Evolutionary conservation across 1,140 invertebrate genomes (phyloP).

Genomic region (Apolygus lucorum): DNA sequence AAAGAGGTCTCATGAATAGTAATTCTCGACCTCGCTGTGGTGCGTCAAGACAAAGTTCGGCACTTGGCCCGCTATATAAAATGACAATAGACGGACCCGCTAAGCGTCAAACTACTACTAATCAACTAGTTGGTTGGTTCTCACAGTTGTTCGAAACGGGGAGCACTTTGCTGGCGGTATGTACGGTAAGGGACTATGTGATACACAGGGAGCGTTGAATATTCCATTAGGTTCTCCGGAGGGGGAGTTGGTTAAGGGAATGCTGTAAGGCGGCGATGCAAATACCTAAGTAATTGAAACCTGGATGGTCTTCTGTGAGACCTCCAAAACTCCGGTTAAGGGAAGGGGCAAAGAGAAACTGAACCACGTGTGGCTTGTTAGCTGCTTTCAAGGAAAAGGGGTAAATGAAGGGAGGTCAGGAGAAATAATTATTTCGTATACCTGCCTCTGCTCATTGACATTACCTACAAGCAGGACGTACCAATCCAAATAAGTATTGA

Average conservation of each 20-base stretch:
- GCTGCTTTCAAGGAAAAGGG: background rate
- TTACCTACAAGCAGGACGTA: too few relatives aligned
- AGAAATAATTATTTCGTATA: too few relatives aligned
- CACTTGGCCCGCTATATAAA: too few relatives aligned
- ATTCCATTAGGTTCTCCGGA: slow-evolving; percentile 2
- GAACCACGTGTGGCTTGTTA: background rate
- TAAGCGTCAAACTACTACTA: slow-evolving; percentile 1
- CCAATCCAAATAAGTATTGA: too few relatives aligned
- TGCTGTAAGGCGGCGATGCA: background rate
- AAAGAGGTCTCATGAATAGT: too few relatives aligned
- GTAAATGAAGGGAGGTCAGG: too few relatives aligned
- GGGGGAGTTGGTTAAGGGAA: background rate
- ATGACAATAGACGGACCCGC: background rate
- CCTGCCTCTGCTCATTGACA: too few relatives aligned
- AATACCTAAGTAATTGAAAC: background rate
- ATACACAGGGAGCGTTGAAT: background rate
- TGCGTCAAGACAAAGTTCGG: too few relatives aligned
- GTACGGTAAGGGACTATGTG: background rate
- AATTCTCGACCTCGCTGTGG: too few relatives aligned
- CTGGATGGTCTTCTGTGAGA: background rate
- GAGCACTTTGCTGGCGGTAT: background rate
- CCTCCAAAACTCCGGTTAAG: background rate
- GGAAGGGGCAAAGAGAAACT: background rate
- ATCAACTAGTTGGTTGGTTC: background rate
- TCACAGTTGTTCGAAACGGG: background rate